Base-by-base conservation (phyloP, 2,113 vertebrate species). In the Thryonomys swinderianus region DNA sequence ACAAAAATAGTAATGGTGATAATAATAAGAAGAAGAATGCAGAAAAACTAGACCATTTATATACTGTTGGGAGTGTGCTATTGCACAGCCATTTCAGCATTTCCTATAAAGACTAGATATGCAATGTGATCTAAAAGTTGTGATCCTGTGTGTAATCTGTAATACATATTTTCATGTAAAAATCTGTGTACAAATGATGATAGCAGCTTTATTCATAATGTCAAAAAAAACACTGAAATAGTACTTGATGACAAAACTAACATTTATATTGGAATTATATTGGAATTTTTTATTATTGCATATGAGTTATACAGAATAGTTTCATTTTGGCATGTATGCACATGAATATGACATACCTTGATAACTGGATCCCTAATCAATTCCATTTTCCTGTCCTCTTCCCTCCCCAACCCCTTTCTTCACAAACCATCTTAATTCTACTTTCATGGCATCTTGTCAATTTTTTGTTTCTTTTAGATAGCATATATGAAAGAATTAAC, bases 81-180 rank as follows among this genome's bases (percentile, higher is more conserved):
- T 25, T 18, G 67, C 67, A 74, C 34, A 23, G 23, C 4, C 25
- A 55, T 4, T 71, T 67, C 48, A 12, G 32, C 2, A n/a, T 25
- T 79, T 73, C 67, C 71, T 64, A 17, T 25, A 78, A 85, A 42
- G 78, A 45, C 0, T 32, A 62, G 51, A 18, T 55, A 48, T 14
- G 9, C 53, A 67, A 23, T 27, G 34, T 27, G 40, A 23, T 7
- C n/a, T 27, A 42, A 30, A 5, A 34, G 61, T 40, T 21, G 4
- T 20, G 30, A 27, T 11, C n/a, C 8, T 14, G 21, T 5, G 14
- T 2, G 0, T n/a, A 30, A 45, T 32, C 14, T 32, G 27, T 3
- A 37, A 11, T 57, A 23, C 37, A 73, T 45, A 71, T 20, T 27
- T 71, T 55, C 64, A 66, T 23, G 23, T n/a, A 62, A 59, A 74